Base-by-base conservation (phyloP, 1,140 invertebrate species). In the Lethocerus indicus region DNA sequence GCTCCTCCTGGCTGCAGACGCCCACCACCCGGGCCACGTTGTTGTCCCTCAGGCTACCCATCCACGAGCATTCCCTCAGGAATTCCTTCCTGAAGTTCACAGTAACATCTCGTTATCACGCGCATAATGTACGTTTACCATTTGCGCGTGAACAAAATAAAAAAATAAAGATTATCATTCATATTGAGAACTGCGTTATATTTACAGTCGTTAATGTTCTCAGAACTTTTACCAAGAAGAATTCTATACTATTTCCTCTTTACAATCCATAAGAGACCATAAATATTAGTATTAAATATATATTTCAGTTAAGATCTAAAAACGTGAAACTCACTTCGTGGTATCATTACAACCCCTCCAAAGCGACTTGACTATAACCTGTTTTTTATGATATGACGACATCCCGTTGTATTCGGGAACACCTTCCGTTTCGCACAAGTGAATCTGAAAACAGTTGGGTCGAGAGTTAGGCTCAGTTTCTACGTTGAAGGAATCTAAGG, bases 1-100 rank as follows among this genome's bases (percentile, higher is more conserved):
- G 87, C 58, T 88, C 84, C 49, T 87, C 81, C 47, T 81, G 74
- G 49, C 69, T 73, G 58, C 86, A 87, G 35, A 89, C 68, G 1
- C 84, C 87, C 3, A 90, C 71, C 42, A 91, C 80, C 47, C 81
- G 71, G 2, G 86, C 81, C 45, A 93, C 72, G 65, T 92, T 88
- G 6, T 81, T 73, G 63, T 93, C 84, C 35, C 81, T 73, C 49
- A 92, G 71, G 36, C 76, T 76, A 18, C 83, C 83, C 62, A 90
- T 68, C 64, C 83, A 81, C 56, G 77, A 78, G 56, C 86, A 83
- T 65, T 92, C 87, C 58, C 83, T 76, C 60, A 84, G 74, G 62
- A 91, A 90, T 60, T 88, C 86, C 66, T 80, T 74, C 60, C 83
- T 88, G 64, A 1, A 65, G 66, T 50, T n/a, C n/a, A n/a, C n/a